Conservation (phyloP, 1,140 invertebrate genomes). For the Drosophila guanche region DNA sequence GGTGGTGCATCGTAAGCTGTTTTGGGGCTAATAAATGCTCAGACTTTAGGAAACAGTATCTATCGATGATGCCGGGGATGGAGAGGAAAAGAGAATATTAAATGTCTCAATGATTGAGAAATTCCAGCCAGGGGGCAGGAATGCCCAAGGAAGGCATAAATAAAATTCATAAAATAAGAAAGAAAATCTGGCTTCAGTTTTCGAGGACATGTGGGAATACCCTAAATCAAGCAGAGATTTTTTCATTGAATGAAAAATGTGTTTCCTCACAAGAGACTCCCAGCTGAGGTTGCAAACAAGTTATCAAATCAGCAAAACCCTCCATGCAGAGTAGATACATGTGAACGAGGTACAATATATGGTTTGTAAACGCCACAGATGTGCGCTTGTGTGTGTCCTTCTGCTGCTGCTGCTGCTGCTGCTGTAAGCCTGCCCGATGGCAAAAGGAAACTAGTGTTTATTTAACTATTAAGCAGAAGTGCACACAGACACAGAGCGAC, state of each 20-base stretch:
- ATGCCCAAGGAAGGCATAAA: too few species aligned
- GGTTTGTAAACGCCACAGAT: not conserved
- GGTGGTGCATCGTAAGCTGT: too few species aligned
- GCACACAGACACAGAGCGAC: slow-evolving; percentile 59
- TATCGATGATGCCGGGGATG: not conserved
- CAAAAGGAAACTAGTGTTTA: slow-evolving; percentile 75
- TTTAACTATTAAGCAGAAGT: slow-evolving; percentile 77
- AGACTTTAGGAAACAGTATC: not conserved
- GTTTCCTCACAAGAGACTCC: too few species aligned
- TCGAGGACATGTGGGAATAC: slow-evolving; percentile 1
- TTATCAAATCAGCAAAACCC: too few species aligned
- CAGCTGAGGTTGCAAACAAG: too few species aligned
- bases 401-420: too few species aligned
- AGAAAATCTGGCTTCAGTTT: too few species aligned
- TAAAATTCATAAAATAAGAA: too few species aligned
- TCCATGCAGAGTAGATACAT: not conserved
- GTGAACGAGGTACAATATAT: not conserved
- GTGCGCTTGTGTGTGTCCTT: not conserved
- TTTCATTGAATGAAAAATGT: too few species aligned
- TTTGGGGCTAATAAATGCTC: too few species aligned
- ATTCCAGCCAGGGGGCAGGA: slow-evolving; percentile 3
- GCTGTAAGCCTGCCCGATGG: slow-evolving; percentile 42
- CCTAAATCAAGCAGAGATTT: not conserved
- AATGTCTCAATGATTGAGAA: slow-evolving; percentile 21
- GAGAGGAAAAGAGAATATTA: slow-evolving; percentile 12